A percentile compares a stretch with the other conserved stretches of the same genome.
Evolutionary conservation across 1,140 invertebrate genomes (phyloP).

Genomic region (Frieseomelitta varia): DNA sequence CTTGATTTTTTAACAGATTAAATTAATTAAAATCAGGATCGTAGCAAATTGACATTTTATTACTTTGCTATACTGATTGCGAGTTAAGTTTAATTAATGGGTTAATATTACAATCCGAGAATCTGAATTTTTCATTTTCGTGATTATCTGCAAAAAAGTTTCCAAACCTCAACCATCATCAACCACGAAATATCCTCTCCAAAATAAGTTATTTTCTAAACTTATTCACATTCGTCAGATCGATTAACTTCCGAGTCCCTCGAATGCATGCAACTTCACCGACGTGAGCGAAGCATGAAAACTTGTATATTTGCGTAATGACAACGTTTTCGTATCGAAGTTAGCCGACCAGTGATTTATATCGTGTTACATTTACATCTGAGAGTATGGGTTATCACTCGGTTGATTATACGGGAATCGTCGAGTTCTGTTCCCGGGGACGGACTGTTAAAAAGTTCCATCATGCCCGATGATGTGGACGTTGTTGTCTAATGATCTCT

Average conservation of each 20-base stretch:
- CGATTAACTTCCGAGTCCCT: no score
- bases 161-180: background rate
- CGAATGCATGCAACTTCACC: background rate
- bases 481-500: background rate
- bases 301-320: background rate
- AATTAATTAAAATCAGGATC: no score
- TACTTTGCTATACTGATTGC: no score
- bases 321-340: background rate
- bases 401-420: background rate
- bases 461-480: background rate
- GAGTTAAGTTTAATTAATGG: no score
- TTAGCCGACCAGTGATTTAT: conserved; percentile 16
- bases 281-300: background rate
- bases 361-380: conserved; percentile 4
- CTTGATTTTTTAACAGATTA: no score
- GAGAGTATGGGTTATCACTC: conserved; percentile 14
- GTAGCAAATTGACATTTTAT: no score
- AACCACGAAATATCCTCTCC: background rate
- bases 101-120: no score
- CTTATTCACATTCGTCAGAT: background rate
- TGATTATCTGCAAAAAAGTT: no score
- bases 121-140: no score
- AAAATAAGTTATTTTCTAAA: background rate
- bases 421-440: background rate
- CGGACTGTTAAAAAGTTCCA: conserved; percentile 3